A percentile compares a stretch with the other conserved stretches of the same genome.
phyloP scores from a whole-genome alignment of 2,888 invertebrate genomes.

The Idaea aversata region DNA sequence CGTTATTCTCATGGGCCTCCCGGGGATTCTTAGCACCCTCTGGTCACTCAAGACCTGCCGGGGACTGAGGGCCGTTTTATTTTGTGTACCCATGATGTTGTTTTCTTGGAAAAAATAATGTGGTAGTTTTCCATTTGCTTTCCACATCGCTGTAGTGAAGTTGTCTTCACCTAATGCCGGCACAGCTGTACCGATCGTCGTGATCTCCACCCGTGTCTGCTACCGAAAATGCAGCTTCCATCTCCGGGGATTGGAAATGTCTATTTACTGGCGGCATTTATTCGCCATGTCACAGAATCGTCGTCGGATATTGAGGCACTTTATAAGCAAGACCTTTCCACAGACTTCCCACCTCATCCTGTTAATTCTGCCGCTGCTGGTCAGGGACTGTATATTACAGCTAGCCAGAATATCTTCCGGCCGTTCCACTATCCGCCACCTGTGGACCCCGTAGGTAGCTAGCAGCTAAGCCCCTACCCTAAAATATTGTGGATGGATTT shows the following conservation, averaged over 20 bases:
- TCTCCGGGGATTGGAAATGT: too few relatives aligned
- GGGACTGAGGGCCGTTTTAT: neutral
- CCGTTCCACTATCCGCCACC: constrained; percentile 25
- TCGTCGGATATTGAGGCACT: too few relatives aligned
- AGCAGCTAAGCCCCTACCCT: constrained; percentile 4
- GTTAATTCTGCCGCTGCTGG: constrained; percentile 7
- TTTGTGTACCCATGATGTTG: neutral
- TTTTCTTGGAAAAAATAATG: neutral
- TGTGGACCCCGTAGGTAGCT: constrained; percentile 27
- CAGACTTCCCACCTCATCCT: neutral
- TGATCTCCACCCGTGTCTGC: too few relatives aligned
- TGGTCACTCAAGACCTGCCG: constrained; percentile 2
- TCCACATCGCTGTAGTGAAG: neutral
- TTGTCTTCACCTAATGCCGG: too few relatives aligned
- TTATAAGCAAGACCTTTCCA: too few relatives aligned
- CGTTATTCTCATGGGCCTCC: neutral
- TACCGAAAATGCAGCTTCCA: too few relatives aligned
- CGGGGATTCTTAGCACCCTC: constrained; percentile 5
- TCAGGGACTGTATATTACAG: constrained; percentile 14
- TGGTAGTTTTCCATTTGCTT: neutral
- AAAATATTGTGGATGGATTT: too few relatives aligned
- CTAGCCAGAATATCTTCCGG: constrained; percentile 20
- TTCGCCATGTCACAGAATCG: too few relatives aligned
- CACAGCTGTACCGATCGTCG: too few relatives aligned
- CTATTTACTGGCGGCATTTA: too few relatives aligned